Percentiles rank a stretch among this genome's conserved stretches.
These are phyloP conservation scores for Drosophila subsilvestris DNA, from an alignment of 2,888 invertebrate genomes.

Conservation along the genomic window DNA sequence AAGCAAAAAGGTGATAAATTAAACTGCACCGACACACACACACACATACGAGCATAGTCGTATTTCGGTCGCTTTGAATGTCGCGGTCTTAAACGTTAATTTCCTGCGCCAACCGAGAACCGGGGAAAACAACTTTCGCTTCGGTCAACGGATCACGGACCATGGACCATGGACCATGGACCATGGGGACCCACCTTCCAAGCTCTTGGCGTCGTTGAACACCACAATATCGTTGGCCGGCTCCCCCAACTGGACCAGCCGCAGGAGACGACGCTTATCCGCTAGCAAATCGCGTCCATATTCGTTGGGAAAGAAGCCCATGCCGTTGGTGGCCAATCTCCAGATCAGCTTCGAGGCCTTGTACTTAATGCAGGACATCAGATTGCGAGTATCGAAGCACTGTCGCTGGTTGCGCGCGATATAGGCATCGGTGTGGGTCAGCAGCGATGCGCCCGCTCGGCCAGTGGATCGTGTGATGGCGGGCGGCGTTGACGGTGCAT, in stretches of 20 bases:
- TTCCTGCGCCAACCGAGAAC: slow-evolving; percentile 4
- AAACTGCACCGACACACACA: not conserved
- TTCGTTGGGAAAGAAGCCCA: slow-evolving; percentile 82
- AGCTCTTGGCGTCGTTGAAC: slow-evolving; percentile 78
- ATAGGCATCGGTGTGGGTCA: slow-evolving; percentile 77
- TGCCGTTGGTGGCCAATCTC: slow-evolving; percentile 81
- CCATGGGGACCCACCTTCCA: slow-evolving; percentile 72
- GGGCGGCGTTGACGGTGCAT: not conserved
- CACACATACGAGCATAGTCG: slow-evolving; percentile 8
- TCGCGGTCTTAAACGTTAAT: slow-evolving; percentile 10
- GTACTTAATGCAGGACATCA: slow-evolving; percentile 82
- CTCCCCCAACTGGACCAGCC: slow-evolving; percentile 80
- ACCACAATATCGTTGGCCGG: slow-evolving; percentile 76
- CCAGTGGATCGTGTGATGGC: slow-evolving; percentile 1
- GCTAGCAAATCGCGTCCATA: slow-evolving; percentile 70
- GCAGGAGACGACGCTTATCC: slow-evolving; percentile 61
- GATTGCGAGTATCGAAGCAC: slow-evolving; percentile 77
- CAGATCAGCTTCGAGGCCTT: slow-evolving; percentile 80
- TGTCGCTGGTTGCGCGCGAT: slow-evolving; percentile 78
- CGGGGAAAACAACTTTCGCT: slow-evolving; percentile 39
- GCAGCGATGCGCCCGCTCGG: slow-evolving; percentile 34
- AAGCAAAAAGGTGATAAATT: slow-evolving; percentile 37
- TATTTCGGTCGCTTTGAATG: slow-evolving; percentile 22
- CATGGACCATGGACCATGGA: not conserved
- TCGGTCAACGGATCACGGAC: not conserved